Evolutionary conservation across 2,113 vertebrate genomes (phyloP).

Genomic region (Calidris pugnax): DNA sequence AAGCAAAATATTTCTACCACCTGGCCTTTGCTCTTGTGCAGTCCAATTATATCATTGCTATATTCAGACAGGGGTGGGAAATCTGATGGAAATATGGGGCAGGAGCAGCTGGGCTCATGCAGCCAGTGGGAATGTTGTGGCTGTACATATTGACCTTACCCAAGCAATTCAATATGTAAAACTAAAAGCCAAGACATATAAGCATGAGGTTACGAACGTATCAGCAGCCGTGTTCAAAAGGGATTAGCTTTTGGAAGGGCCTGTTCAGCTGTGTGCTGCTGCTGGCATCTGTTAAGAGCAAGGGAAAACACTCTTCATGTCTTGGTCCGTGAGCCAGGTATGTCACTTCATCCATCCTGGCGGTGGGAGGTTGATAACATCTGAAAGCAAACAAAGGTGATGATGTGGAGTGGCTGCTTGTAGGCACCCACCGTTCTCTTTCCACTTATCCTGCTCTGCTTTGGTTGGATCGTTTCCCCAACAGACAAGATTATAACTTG

Average conservation of each 20-base stretch:
- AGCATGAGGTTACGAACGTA: constrained; percentile 37
- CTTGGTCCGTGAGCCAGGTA: constrained; percentile 49
- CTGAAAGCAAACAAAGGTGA: constrained; percentile 67
- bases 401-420: constrained; percentile 53
- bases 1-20: background rate
- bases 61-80: background rate
- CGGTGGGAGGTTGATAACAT: constrained; percentile 55
- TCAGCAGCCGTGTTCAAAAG: constrained; percentile 44
- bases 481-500: constrained; percentile 49
- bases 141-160: constrained; percentile 25
- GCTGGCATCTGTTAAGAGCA: constrained; percentile 58
- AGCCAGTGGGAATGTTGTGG: constrained; percentile 31
- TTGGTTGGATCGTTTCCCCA: background rate
- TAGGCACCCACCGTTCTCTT: background rate
- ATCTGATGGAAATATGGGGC: constrained; percentile 18
- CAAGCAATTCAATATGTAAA: constrained; percentile 56
- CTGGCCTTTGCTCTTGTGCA: background rate
- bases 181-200: constrained; percentile 55
- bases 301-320: constrained; percentile 46
- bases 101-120: constrained; percentile 36
- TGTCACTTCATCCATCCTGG: constrained; percentile 65
- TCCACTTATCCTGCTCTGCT: constrained; percentile 34
- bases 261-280: constrained; percentile 39
- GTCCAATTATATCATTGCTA: background rate
- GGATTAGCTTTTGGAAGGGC: constrained; percentile 47